Evolutionary conservation across 2,888 invertebrate species (phyloP).

Genomic region (Meliscaeva auricollis): DNA sequence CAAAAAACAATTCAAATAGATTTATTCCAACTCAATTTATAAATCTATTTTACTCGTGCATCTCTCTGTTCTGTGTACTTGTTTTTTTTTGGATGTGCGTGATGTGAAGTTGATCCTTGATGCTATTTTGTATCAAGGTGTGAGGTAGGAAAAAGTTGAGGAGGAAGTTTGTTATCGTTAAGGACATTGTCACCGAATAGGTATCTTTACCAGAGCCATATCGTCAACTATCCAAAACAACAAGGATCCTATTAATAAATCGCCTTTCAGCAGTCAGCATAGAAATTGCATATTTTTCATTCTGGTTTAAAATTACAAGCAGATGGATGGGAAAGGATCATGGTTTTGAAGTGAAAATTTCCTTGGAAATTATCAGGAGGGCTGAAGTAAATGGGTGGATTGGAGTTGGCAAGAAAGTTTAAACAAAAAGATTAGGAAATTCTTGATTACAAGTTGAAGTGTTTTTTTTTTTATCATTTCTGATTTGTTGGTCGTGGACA

Average conservation of each 20-base stretch:
- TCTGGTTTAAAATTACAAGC: slow-evolving; percentile 33
- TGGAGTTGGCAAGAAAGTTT: slow-evolving; percentile 12
- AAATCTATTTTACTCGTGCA: background rate
- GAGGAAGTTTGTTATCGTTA: slow-evolving; percentile 20
- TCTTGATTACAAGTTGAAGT: slow-evolving; percentile 11
- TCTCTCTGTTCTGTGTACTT: background rate
- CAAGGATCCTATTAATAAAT: slow-evolving; percentile 40
- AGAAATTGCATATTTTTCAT: slow-evolving; percentile 59
- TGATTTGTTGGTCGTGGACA: slow-evolving; percentile 5
- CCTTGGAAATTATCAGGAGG: slow-evolving; percentile 2
- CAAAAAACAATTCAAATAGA: slow-evolving; percentile 52
- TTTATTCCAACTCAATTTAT: slow-evolving; percentile 52
- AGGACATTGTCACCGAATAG: background rate
- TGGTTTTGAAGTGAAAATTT: slow-evolving; percentile 41
- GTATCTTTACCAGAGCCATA: background rate
- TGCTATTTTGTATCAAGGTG: background rate
- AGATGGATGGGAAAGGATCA: slow-evolving; percentile 10
- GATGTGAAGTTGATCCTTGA: slow-evolving; percentile 13
- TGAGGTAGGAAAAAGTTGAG: background rate
- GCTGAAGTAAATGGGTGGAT: background rate
- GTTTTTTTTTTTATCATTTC: slow-evolving; percentile 36
- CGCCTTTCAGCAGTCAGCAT: slow-evolving; percentile 41
- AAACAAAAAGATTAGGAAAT: slow-evolving; percentile 47
- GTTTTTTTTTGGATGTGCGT: background rate
- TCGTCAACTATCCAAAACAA: slow-evolving; percentile 11